Conservation (phyloP, 2,888 invertebrate species). For the Pachliopta kotzebuea region DNA sequence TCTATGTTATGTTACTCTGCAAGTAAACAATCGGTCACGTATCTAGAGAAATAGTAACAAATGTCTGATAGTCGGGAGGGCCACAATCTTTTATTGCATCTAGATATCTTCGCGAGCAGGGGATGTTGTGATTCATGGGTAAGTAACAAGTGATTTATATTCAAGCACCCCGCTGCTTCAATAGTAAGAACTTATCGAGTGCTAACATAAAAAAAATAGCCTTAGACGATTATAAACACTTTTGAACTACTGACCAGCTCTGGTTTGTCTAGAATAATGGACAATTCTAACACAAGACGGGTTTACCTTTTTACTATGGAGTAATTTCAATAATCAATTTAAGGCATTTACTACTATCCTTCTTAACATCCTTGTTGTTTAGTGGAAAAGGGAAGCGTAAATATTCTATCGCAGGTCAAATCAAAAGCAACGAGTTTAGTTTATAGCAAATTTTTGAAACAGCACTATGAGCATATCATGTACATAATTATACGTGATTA, state of each 20-base stretch:
- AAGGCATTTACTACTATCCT: too few species aligned
- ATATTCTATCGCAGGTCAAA: too few species aligned
- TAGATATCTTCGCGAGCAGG: conserved; percentile 29
- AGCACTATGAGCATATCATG: too few species aligned
- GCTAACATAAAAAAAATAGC: conserved; percentile 15
- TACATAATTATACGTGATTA: too few species aligned
- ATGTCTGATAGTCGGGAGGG: conserved; percentile 29
- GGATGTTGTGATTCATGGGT: conserved; percentile 31
- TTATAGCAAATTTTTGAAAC: too few species aligned
- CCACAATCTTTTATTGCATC: conserved; percentile 30
- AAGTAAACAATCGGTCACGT: conserved; percentile 29
- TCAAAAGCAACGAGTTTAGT: too few species aligned
- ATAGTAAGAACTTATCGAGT: conserved; percentile 25
- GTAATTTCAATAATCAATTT: too few species aligned
- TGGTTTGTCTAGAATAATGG: too few species aligned
- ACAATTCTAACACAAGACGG: too few species aligned
- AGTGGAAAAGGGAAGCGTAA: too few species aligned
- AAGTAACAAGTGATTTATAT: conserved; percentile 28
- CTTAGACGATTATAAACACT: conserved; percentile 7
- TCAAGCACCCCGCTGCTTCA: conserved; percentile 22
- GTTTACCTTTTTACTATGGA: too few species aligned
- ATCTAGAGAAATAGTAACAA: conserved; percentile 30
- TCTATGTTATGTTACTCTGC: conserved; percentile 17
- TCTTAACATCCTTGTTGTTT: too few species aligned
- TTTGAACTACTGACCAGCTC: not conserved